Conservation (phyloP, 2,797 vertebrate genomes). For the Chelidonichthys spinosus region DNA sequence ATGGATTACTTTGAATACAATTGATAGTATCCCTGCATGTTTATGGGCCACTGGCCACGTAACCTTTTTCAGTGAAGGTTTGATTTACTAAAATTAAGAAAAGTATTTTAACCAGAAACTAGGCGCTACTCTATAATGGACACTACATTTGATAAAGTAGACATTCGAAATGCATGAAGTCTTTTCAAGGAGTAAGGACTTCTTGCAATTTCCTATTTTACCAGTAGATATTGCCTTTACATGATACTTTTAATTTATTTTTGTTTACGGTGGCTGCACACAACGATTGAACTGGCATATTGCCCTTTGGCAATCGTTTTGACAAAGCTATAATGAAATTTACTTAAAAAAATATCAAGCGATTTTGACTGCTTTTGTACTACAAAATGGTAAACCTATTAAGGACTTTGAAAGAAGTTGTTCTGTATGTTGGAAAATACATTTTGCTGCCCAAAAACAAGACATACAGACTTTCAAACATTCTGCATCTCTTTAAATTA, state of each 20-base stretch:
- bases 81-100: background rate
- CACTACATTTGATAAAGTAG: slow-evolving; percentile 5
- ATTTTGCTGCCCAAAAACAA: background rate
- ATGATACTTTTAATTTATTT: slow-evolving; percentile 50
- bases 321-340: slow-evolving; percentile 43
- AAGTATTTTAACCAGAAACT: background rate
- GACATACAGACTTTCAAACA: background rate
- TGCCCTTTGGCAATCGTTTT: slow-evolving; percentile 49
- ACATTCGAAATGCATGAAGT: background rate
- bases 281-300: slow-evolving; percentile 56
- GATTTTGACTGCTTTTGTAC: slow-evolving; percentile 32
- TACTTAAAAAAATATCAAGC: slow-evolving; percentile 49
- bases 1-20: no score
- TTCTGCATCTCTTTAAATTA: background rate
- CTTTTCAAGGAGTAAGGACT: slow-evolving; percentile 20
- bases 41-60: background rate
- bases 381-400: slow-evolving; percentile 17
- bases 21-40: background rate
- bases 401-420: slow-evolving; percentile 22
- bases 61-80: background rate
- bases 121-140: background rate
- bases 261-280: slow-evolving; percentile 56
- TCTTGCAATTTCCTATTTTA: slow-evolving; percentile 25
- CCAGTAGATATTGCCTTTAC: slow-evolving; percentile 39
- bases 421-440: background rate